Conservation (phyloP, 2,888 invertebrate species). For the Leucoma salicis region DNA sequence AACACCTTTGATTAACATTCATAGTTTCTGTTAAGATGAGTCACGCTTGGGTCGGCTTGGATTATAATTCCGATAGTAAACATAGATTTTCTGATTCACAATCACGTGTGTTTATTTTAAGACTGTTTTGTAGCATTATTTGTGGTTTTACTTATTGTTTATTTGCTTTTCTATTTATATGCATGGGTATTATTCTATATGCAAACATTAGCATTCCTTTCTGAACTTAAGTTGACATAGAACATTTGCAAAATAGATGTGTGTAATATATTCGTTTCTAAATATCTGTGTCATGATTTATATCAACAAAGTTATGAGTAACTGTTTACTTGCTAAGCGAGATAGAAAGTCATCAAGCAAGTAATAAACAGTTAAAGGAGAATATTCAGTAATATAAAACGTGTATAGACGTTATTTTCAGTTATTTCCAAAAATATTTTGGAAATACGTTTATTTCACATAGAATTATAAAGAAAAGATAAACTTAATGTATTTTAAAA, state of each 20-base stretch:
- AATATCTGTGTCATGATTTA: constrained; percentile 20
- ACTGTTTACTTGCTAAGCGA: constrained; percentile 20
- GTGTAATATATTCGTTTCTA: constrained; percentile 7
- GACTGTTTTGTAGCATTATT: constrained; percentile 10
- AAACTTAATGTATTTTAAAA: not conserved
- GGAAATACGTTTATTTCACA: not conserved
- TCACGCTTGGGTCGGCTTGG: constrained; percentile 16
- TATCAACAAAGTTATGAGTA: constrained; percentile 21
- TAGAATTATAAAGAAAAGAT: too few species aligned
- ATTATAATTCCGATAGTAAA: constrained; percentile 27
- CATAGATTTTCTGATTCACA: constrained; percentile 31
- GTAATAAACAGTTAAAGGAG: constrained; percentile 20
- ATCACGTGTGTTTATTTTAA: constrained; percentile 13
- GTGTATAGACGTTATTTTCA: constrained; percentile 12
- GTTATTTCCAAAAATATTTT: not conserved
- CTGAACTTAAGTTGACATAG: constrained; percentile 14
- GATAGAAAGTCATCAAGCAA: constrained; percentile 14
- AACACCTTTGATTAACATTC: constrained; percentile 14
- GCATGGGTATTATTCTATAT: constrained; percentile 13
- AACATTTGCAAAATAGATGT: constrained; percentile 23
- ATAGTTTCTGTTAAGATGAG: constrained; percentile 23
- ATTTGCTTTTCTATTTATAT: constrained; percentile 14
- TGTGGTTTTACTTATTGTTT: constrained; percentile 1
- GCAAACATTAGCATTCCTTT: constrained; percentile 21
- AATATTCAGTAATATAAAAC: constrained; percentile 16